Conservation (phyloP, 2,797 vertebrate species). For the Sparidentex hasta region DNA sequence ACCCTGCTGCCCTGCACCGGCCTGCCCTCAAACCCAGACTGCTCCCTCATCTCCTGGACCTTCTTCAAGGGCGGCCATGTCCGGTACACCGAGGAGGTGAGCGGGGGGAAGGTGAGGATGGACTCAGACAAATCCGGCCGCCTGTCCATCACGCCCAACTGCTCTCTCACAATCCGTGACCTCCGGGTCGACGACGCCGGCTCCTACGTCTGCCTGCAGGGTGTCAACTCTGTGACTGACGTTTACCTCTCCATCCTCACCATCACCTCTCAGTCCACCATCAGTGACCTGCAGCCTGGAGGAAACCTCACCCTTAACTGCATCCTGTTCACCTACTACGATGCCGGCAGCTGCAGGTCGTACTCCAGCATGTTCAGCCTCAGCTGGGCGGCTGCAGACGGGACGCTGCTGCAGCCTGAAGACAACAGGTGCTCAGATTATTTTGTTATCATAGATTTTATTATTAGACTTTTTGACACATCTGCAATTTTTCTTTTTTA, state of each 20-base stretch:
- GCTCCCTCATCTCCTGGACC: constrained; percentile 61
- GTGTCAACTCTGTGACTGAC: fast-evolving
- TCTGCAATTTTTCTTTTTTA: too few relatives aligned
- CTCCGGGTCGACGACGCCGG: constrained; percentile 44
- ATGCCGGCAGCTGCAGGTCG: constrained; percentile 45
- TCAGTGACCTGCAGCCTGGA: constrained; percentile 57
- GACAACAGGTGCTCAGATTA: constrained; percentile 43
- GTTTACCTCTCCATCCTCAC: constrained; percentile 66
- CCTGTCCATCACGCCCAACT: constrained; percentile 41
- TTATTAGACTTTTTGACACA: too few relatives aligned
- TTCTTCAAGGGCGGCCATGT: constrained; percentile 32
- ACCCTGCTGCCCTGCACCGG: constrained; percentile 40
- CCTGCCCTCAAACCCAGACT: neutral
- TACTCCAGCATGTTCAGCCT: constrained; percentile 44
- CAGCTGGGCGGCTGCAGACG: constrained; percentile 34
- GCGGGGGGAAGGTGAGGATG: fast-evolving
- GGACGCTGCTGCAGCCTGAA: fast-evolving
- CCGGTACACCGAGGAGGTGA: neutral
- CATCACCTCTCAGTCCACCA: neutral
- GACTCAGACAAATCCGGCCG: constrained; percentile 35
- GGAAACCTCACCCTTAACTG: constrained; percentile 56
- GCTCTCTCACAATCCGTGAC: constrained; percentile 37
- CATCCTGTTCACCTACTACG: constrained; percentile 60
- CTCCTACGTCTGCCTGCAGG: constrained; percentile 41
- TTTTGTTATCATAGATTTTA: neutral